These are phyloP conservation scores for Sarcophaga bullata DNA, from an alignment of 1,140 invertebrate species.

Conservation along the genomic window DNA sequence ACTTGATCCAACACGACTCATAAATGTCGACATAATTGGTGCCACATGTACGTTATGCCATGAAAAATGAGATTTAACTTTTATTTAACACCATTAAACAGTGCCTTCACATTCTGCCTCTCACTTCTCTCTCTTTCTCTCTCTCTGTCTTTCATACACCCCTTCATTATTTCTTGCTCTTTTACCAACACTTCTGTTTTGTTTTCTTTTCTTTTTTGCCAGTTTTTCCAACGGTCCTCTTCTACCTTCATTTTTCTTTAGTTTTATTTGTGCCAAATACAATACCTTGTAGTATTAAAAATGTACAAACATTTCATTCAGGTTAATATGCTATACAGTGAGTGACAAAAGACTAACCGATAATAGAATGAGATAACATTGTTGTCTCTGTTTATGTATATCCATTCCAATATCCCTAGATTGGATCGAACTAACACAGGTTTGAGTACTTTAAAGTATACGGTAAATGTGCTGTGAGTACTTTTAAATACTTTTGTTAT, in stretches of 20 bases:
- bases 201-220: not conserved
- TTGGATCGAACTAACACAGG: too few relatives aligned
- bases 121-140: not conserved
- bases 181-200: not conserved
- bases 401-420: too few relatives aligned
- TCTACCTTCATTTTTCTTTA: not conserved
- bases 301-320: not conserved
- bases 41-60: conserved; percentile 36
- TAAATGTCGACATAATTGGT: conserved; percentile 41
- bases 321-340: too few relatives aligned
- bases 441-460: too few relatives aligned
- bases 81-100: conserved; percentile 29
- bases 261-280: not conserved
- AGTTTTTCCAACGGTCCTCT: not conserved
- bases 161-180: not conserved
- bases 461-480: too few relatives aligned
- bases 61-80: conserved; percentile 37
- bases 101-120: too few relatives aligned
- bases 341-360: too few relatives aligned
- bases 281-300: not conserved
- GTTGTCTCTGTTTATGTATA: too few relatives aligned
- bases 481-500: too few relatives aligned
- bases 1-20: conserved; percentile 40
- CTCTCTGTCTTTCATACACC: not conserved
- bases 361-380: too few relatives aligned